A percentile compares a stretch with the other conserved stretches of the same genome.
These are phyloP conservation scores for Hoplodrina ambigua DNA, from an alignment of 2,888 invertebrate genomes.

Conservation along the genomic window DNA sequence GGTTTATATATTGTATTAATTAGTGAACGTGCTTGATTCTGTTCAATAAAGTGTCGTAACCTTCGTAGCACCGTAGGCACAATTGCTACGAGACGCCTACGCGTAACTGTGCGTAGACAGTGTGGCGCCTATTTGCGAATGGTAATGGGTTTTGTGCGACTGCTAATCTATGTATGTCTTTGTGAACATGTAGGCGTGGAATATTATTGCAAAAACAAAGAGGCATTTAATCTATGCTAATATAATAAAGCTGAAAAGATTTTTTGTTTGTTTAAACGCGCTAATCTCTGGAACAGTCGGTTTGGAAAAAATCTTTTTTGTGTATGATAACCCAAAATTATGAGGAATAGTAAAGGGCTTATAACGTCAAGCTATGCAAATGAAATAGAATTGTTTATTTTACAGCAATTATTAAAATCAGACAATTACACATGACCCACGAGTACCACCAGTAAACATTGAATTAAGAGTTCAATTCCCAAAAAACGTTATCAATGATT, in stretches of 20 bases:
- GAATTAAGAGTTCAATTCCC: too few species aligned
- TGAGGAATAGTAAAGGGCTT: too few species aligned
- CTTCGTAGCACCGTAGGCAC: constrained; percentile 23
- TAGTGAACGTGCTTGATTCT: background rate
- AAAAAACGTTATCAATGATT: too few species aligned
- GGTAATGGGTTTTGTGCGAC: constrained; percentile 21
- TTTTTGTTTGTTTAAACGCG: too few species aligned
- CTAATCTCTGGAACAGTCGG: too few species aligned
- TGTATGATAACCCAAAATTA: too few species aligned
- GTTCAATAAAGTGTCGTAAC: background rate
- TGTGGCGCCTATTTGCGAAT: constrained; percentile 19
- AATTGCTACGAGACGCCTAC: constrained; percentile 10
- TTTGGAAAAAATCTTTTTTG: too few species aligned
- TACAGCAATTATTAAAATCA: too few species aligned
- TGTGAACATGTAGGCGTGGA: background rate
- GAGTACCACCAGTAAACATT: too few species aligned
- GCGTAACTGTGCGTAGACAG: constrained; percentile 22
- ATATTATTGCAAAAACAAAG: background rate
- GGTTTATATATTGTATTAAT: background rate
- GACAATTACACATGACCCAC: too few species aligned
- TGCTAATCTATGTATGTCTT: constrained; percentile 8
- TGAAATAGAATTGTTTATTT: background rate
- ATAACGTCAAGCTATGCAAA: background rate
- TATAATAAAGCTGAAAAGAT: too few species aligned
- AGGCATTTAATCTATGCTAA: background rate